These are phyloP conservation scores for Danionella dracula DNA, from an alignment of 2,797 vertebrate species.

Conservation along the genomic window DNA sequence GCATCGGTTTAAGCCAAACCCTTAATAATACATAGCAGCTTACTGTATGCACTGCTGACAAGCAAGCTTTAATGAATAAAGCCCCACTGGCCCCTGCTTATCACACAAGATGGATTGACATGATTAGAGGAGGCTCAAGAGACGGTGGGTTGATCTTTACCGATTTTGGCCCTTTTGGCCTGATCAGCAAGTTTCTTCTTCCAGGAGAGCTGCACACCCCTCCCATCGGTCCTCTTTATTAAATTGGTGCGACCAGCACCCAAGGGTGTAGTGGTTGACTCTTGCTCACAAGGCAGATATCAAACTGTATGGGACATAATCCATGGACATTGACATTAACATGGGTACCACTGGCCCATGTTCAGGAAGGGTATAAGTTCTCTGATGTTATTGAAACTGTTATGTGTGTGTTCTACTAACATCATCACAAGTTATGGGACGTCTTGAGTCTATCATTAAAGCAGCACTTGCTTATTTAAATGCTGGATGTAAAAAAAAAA, in stretches of 20 bases:
- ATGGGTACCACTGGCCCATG: conserved; percentile 37
- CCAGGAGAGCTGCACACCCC: conserved; percentile 50
- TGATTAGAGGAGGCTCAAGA: conserved; percentile 44
- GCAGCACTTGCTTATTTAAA: conserved; percentile 9
- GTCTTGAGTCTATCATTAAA: conserved; percentile 38
- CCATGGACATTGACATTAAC: conserved; percentile 44
- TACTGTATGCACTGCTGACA: conserved; percentile 25
- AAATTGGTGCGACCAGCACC: conserved; percentile 47
- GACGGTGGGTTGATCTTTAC: conserved; percentile 46
- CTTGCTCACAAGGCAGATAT: conserved; percentile 45
- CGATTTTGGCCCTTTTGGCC: conserved; percentile 42
- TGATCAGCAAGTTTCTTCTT: conserved; percentile 49
- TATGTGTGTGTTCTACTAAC: conserved; percentile 36
- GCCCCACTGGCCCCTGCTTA: conserved; percentile 39
- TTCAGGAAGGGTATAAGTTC: conserved; percentile 29
- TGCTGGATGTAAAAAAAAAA: too few relatives aligned
- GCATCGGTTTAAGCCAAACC: conserved; percentile 20
- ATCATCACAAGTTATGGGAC: conserved; percentile 45
- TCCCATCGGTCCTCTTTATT: conserved; percentile 50
- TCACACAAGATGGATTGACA: conserved; percentile 47
- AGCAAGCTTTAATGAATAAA: conserved; percentile 45
- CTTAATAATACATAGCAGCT: not conserved
- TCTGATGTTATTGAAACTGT: conserved; percentile 48
- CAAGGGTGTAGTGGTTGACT: conserved; percentile 45
- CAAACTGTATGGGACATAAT: conserved; percentile 46